Evolutionary conservation across 53 echinoderm and acorn worm genomes (phyloP).

Genomic region (Temnopleurus reevesii): DNA sequence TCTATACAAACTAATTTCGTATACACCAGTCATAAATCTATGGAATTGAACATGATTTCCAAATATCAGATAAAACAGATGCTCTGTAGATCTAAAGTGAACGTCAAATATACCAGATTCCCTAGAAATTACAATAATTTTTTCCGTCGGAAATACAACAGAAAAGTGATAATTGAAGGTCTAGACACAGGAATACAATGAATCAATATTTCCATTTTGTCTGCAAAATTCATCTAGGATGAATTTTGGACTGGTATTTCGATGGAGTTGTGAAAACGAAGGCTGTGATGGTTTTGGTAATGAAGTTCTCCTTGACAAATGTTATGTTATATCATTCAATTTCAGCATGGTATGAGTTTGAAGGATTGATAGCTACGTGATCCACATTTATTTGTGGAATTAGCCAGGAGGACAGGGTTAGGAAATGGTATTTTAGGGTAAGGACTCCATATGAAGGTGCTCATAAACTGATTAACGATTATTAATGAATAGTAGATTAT

Average conservation of each 20-base stretch:
- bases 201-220: conserved; percentile 11
- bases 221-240: not conserved
- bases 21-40: too few relatives aligned
- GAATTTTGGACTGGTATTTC: conserved; percentile 1
- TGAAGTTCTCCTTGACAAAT: not conserved
- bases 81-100: too few relatives aligned
- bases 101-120: too few relatives aligned
- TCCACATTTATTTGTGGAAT: not conserved
- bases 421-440: not conserved
- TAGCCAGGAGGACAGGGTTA: not conserved
- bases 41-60: too few relatives aligned
- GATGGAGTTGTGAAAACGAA: not conserved
- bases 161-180: conserved; percentile 20
- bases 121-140: too few relatives aligned
- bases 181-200: conserved; percentile 5
- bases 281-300: not conserved
- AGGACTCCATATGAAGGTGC: not conserved
- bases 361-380: conserved; percentile 37
- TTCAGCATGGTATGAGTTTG: conserved; percentile 17
- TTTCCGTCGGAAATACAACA: too few relatives aligned
- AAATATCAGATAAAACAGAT: too few relatives aligned
- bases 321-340: conserved; percentile 18
- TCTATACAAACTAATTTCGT: too few relatives aligned
- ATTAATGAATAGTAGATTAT: too few relatives aligned
- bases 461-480: not conserved